Evolutionary conservation across 2,888 invertebrate species (phyloP), one percentile per base, ranked within the genome.

Genomic region (Alsophila aescularia): DNA sequence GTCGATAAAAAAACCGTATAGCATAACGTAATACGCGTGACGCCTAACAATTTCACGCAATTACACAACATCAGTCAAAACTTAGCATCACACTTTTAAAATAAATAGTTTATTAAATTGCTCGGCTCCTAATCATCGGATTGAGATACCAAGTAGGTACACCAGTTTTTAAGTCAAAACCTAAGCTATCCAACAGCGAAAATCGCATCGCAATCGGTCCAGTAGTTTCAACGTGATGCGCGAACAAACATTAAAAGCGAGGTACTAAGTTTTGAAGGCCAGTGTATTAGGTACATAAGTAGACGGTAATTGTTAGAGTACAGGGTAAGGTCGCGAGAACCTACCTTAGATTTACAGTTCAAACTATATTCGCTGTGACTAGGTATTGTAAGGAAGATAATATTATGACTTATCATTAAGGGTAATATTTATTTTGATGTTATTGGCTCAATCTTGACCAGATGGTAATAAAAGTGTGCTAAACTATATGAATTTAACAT

Each of bases 291-390:
- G n/a, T 24, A 18, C 31, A 44, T 44, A 9, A 31, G 16, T 13
- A 14, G 14, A 31, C 48, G 49, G 55, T 37, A 15, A 52, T 58
- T 45, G 48, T 60, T 60, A 61, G 56, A 55, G 41, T 57, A 66
- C 70, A 74, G 73, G 69, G 67, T 73, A 66, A 51, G 67, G 68
- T 60, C 60, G 50, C 32, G 27, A 52, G 36, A 51, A 58, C 58
- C 53, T 60, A 53, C 45, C 55, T 60, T 56, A 29, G 52, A 40
- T 13, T 41, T 45, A 59, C 48, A 52, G 49, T 60, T 62, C 56
- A 58, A 70, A 69, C 66, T 60, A 67, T 58, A 59, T 57, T 68
- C 65, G 74, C 70, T 74, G 75, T 72, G 72, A 77, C 60, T 73
- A 70, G n/a, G n/a, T n/a, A n/a, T 65, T 62, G 49, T 57, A 55